Evolutionary conservation across 2,888 invertebrate species (phyloP), one percentile per base, ranked within the genome.

Genomic region (Ryuthela nishihirai): DNA sequence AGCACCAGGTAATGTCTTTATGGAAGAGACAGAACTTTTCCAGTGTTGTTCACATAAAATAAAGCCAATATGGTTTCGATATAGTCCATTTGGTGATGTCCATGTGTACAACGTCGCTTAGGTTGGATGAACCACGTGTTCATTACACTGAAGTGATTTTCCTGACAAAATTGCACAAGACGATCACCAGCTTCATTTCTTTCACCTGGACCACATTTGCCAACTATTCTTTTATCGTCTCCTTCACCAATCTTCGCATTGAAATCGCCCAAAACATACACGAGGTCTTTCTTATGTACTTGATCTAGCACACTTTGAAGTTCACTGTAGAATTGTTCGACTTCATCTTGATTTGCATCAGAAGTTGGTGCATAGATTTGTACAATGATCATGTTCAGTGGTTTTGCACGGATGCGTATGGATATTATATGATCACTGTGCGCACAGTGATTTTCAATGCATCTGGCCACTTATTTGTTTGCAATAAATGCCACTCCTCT

Each of bases 291-390:
- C 43, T 61, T 65, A 4, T 45, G 55, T 15, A 45, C 45, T 26
- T 53, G 20, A 25, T 58, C 43, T 18, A 59, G 34, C 15, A 49
- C 17, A 34, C 39, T 32, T 38, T 43, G 52, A 12, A 56, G 10
- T 6, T 38, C 21, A 10, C 3, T 10, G 26, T 35, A 54, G 52
- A 44, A 56, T 10, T 32, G 12, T 3, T 43, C 38, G 5, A 44
- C 24, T 9, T 43, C 21, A 21, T 54, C 52, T 20, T 54, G 55
- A 40, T 18, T 17, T 15, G 56, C 44, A 18, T 32, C 49, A 17
- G 49, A 43, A 17, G 58, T 61, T 26, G 63, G 61, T n/a, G 55
- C 53, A 38, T 65, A 64, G 12, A 40, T 63, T 38, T 66, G 62
- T 18, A 62, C 24, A 18, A 63, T 39, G 4, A 63, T 64, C 49